A percentile compares a stretch with the other conserved stretches of the same genome.
Evolutionary conservation across 2,113 vertebrate genomes (phyloP).

Genomic region (Gobius niger): DNA sequence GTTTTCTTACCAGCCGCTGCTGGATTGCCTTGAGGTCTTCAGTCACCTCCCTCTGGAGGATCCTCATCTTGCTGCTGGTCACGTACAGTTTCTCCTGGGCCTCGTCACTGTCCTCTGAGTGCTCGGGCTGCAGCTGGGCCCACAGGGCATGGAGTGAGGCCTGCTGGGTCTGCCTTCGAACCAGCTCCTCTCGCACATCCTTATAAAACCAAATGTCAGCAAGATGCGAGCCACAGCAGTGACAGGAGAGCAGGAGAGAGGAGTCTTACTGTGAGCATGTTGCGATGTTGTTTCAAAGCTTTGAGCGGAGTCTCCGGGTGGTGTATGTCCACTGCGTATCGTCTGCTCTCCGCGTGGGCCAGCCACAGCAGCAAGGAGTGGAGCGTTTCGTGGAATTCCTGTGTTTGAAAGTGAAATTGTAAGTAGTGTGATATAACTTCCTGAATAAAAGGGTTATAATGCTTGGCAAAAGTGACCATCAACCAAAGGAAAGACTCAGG

Average conservation of each 20-base stretch:
- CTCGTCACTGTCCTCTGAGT: constrained; percentile 76
- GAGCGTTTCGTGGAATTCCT: constrained; percentile 89
- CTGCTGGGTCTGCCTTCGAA: constrained; percentile 74
- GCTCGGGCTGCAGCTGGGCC: constrained; percentile 78
- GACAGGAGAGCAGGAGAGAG: background rate
- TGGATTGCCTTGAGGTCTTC: constrained; percentile 76
- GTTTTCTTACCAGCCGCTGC: constrained; percentile 77
- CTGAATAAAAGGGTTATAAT: no score
- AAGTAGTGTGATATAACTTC: background rate
- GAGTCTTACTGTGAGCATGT: constrained; percentile 76
- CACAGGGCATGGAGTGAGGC: constrained; percentile 83
- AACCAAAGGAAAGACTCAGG: no score
- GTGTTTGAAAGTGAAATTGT: background rate
- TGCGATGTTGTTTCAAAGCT: constrained; percentile 65
- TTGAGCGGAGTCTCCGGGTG: constrained; percentile 59
- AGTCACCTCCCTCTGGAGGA: constrained; percentile 81
- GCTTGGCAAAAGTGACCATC: background rate
- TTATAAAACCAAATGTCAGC: constrained; percentile 40
- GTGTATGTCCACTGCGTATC: constrained; percentile 69
- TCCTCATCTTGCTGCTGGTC: constrained; percentile 81
- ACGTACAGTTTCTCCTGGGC: constrained; percentile 86
- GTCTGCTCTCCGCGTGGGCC: constrained; percentile 79
- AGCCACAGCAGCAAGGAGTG: constrained; percentile 89
- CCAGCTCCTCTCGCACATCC: constrained; percentile 84
- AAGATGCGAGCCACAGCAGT: background rate